Base-by-base conservation (phyloP, 1,140 invertebrate genomes). In the Aradophagus sp. region DNA sequence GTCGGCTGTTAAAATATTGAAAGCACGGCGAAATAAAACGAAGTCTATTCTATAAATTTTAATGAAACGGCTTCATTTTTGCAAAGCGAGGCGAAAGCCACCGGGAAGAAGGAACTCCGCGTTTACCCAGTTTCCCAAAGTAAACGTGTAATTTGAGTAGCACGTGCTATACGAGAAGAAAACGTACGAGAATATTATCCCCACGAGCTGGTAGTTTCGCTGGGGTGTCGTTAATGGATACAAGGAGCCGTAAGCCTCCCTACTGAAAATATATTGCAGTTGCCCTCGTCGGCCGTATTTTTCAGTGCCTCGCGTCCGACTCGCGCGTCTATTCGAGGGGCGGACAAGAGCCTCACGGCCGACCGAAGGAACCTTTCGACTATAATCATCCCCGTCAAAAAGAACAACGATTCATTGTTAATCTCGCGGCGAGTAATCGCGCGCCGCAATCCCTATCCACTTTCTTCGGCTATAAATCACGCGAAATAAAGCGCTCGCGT, bases 141-240 rank as follows among this genome's bases (percentile, higher is more conserved):
- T 48, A 65, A 65, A 70, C 67, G 62, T 61, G 59, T 45, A 59
- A 69, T 75, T 70, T 29, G 47, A 47, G 16, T 19, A 41, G 20
- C 42, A 39, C 44, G 53, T 39, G 36, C 20, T 72, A 38, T 44
- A 36, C 34, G 42, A 45, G 56, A 44, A 44, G 55, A 74, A 56
- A 72, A 55, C 55, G 47, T 65, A 66, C 52, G 69, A 62, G 50
- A 72, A 73, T 70, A 74, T 74, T 77, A 73, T 75, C 58, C 67
- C 65, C 56, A 36, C 42, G 55, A 65, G 41, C 61, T 65, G 13
- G 23, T 58, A 61, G 50, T 70, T 61, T 67, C 58, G 50, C 58
- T 35, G 17, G 75, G 73, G 58, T 70, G 70, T 52, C 75, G 73
- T 77, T 75, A 77, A 75, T 73, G 69, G 73, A 65, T 66, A 62